These are phyloP conservation scores for Phyllopteryx taeniolatus DNA, from an alignment of 2,113 vertebrate species.

Conservation along the genomic window DNA sequence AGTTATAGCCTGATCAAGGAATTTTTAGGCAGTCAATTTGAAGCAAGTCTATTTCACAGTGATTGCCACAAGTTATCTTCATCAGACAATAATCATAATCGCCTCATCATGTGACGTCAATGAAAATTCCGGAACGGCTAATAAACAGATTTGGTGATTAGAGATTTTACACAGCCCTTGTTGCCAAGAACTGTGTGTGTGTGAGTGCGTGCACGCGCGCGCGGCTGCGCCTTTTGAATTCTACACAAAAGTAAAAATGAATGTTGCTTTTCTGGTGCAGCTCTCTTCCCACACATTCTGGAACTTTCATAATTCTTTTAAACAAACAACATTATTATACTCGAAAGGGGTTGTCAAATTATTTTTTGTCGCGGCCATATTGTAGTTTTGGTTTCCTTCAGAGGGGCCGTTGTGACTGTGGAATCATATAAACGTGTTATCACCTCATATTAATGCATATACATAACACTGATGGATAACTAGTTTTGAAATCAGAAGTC, in stretches of 20 bases:
- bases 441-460: too few species aligned
- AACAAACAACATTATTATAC: conserved; percentile 1
- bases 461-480: too few species aligned
- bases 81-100: neutral
- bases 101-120: neutral
- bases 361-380: too few species aligned
- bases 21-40: neutral
- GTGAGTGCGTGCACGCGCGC: too few species aligned
- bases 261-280: conserved; percentile 5
- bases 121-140: neutral
- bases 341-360: too few species aligned
- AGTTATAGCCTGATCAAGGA: neutral
- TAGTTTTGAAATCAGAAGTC: too few species aligned
- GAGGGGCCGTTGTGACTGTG: too few species aligned
- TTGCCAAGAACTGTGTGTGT: neutral
- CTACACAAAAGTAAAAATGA: neutral
- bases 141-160: neutral
- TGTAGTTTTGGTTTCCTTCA: too few species aligned
- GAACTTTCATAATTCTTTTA: conserved; percentile 56
- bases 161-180: neutral
- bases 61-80: neutral
- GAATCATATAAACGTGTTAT: too few species aligned
- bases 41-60: neutral
- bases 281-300: conserved; percentile 46
- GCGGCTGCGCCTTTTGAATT: neutral